Evolutionary conservation across 2,888 invertebrate species (phyloP).

Genomic region (Lymantria monacha): DNA sequence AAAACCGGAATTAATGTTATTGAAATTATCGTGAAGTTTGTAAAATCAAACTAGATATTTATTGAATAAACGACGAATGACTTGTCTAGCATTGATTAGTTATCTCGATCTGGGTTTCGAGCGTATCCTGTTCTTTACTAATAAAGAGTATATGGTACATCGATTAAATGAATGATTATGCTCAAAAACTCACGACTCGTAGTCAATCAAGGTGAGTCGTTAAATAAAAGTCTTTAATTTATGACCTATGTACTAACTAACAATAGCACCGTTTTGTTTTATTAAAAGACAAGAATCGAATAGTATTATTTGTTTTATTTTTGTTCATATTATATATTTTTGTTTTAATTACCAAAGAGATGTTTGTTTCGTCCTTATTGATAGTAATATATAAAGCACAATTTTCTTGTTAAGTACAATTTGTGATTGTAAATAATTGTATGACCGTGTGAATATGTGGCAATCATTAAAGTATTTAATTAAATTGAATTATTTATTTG

Average conservation of each 20-base stretch:
- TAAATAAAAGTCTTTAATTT: too few relatives aligned
- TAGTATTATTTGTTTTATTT: conserved; percentile 41
- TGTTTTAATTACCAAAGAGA: conserved; percentile 45
- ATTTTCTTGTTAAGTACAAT: conserved; percentile 74
- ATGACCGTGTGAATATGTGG: conserved; percentile 78
- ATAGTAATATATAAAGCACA: conserved; percentile 67
- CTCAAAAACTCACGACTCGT: too few relatives aligned
- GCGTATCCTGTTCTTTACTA: too few relatives aligned
- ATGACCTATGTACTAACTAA: conserved; percentile 8
- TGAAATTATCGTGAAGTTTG: conserved; percentile 6
- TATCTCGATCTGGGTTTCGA: too few relatives aligned
- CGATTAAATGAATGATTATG: too few relatives aligned
- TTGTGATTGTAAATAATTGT: conserved; percentile 75
- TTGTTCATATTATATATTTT: conserved; percentile 54
- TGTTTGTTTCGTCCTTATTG: conserved; percentile 41
- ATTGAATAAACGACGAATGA: too few relatives aligned
- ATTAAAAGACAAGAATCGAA: conserved; percentile 44
- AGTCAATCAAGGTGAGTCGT: too few relatives aligned
- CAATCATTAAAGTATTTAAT: conserved; percentile 79
- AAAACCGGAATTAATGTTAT: conserved; percentile 41
- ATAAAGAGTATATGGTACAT: too few relatives aligned
- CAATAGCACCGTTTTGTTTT: conserved; percentile 27
- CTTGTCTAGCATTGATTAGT: too few relatives aligned
- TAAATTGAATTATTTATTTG: conserved; percentile 35
- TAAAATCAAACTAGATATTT: too few relatives aligned